Base-by-base conservation (phyloP, 2,888 invertebrate species). In the Elysia crispata region DNA sequence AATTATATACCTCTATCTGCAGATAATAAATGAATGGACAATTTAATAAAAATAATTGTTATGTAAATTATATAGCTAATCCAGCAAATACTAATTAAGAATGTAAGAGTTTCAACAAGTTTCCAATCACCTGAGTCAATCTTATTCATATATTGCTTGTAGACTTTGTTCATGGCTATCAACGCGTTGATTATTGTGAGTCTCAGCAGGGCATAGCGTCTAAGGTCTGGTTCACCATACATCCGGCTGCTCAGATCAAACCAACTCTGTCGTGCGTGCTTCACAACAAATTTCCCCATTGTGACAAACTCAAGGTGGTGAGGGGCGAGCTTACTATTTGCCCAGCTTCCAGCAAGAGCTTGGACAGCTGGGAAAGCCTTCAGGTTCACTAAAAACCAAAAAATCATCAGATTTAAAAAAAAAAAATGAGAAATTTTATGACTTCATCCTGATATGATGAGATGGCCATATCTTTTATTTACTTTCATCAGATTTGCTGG, bases 301-400 rank as follows among this genome's bases (percentile, higher is more conserved):
- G 23, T 78, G 11, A 69, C 60, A 0, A 13, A 3, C 11, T 62
- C 41, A 5, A 1, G 13, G 33, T 78, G 72, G 20, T 11, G 31
- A 23, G n/a, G 25, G 8, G 18, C 49, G 1, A 78, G 28, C 20
- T 20, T 13, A 18, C n/a, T 25, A 20, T 31, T 18, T 5, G 25
- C 0, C 11, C 13, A 20, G 8, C 23, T 20, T 1, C n/a, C 62
- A 5, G 50, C 15, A 5, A 72, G 15, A 1, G 33, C n/a, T 13
- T 30, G 50, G 8, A 78, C 70, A 25, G 77, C 77, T 62, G 77
- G 77, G 28, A 62, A 78, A 13, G 23, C 49, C 20, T 57, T 41
- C 0, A 78, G 23, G 28, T 72, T 78, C 72, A 78, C 77, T 78
- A 72, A 62, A 33, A 74, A 6, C 11, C 15, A 54, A 15, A 33